A percentile compares a stretch with the other conserved stretches of the same genome.
Evolutionary conservation across 2,888 invertebrate species (phyloP).

Genomic region (Neuroscelio doddi): DNA sequence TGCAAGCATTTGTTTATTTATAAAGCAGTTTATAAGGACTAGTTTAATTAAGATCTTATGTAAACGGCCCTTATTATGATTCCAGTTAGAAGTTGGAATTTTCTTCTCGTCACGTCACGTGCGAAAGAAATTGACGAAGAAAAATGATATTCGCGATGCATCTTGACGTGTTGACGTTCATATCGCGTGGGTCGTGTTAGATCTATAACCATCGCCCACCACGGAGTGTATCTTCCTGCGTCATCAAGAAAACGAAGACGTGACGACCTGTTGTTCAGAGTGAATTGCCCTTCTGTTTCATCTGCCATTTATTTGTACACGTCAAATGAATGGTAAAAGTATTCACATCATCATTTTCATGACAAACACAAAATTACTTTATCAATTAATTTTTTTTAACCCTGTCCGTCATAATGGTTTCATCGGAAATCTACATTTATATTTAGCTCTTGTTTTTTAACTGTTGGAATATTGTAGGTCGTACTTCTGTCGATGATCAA

Average conservation of each 20-base stretch:
- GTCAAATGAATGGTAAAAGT: too few species aligned
- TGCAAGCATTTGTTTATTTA: too few species aligned
- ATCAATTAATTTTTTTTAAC: too few species aligned
- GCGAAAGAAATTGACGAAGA: constrained; percentile 26
- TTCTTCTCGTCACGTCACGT: constrained; percentile 20
- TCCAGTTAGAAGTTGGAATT: constrained; percentile 9
- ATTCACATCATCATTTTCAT: constrained; percentile 44
- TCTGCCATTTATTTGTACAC: too few species aligned
- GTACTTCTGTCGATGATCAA: too few species aligned
- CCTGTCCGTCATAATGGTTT: too few species aligned
- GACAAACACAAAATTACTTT: constrained; percentile 4
- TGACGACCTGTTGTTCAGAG: constrained; percentile 56
- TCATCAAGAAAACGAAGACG: constrained; percentile 53
- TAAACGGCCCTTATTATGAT: constrained; percentile 21
- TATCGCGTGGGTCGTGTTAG: constrained; percentile 36
- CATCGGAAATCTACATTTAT: too few species aligned
- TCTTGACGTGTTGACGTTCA: constrained; percentile 22
- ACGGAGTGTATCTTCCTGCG: constrained; percentile 52
- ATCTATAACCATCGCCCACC: constrained; percentile 36
- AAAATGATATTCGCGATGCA: constrained; percentile 26
- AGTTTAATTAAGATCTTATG: constrained; percentile 29
- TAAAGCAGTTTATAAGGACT: too few species aligned
- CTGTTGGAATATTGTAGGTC: too few species aligned
- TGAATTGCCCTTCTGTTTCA: constrained; percentile 55
- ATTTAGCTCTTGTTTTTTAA: too few species aligned